Evolutionary conservation across 2,888 invertebrate genomes (phyloP), one percentile per base, ranked within the genome.

Genomic region (Athripsodes cinereus): DNA sequence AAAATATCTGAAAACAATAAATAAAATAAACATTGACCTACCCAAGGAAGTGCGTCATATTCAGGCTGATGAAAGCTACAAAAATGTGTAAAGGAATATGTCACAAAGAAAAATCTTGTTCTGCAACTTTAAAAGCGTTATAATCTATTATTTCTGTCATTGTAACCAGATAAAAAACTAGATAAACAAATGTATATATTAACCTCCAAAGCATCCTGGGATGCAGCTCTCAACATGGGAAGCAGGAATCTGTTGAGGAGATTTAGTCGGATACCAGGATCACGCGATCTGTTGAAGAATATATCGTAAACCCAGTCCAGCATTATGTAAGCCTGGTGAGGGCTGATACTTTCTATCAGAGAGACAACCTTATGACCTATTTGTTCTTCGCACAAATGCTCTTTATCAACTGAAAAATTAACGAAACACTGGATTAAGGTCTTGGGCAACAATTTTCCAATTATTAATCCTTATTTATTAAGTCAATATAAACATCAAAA

Each of bases 321-420:
- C n/a, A 58, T 40, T 1, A 10, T 11, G 6, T 31, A 3, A 40
- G 58, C 57, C 22, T 59, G 47, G 11, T 55, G 47, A 2, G 35
- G 16, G 31, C 21, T 50, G 18, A 58, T 26, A 20, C 59, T 53
- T n/a, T 20, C 34, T 20, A 57, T 55, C 34, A 59, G 57, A 3
- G 61, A 58, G 16, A 50, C 22, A 47, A 61, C 13, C 51, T 61
- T 63, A 44, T 61, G 63, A 6, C 13, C 18, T 18, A 63, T 63
- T 40, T 63, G 61, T 2, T 31, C 48, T 2, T 59, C 58, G 22
- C 61, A 61, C 3, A 60, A 44, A 46, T 63, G 63, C 34, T 61
- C 22, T 18, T 55, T n/a, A 21, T 63, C 63, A 11, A 46, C 61
- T 63, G 55, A 53, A 55, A 55, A 26, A 22, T 10, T 18, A 51